Base-by-base conservation (phyloP, 2,888 invertebrate species). In the Branchipolynoe longqiensis region DNA sequence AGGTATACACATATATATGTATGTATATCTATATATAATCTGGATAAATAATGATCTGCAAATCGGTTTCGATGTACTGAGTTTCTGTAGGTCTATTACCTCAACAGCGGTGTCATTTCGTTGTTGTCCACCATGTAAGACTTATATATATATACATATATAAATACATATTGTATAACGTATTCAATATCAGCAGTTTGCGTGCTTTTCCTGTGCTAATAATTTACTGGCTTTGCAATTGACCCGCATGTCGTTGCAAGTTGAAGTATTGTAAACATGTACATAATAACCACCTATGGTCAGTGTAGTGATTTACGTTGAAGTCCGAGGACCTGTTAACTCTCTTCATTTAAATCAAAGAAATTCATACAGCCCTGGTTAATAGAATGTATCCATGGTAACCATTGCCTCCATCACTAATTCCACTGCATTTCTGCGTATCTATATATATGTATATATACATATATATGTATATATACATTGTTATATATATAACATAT, bases 111-210 rank as follows among this genome's bases (percentile, higher is more conserved):
- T 69, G 38, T 14, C 69, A 14, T 69, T 69, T 69, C 69, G 69
- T 69, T 69, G 69, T 69, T 36, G 69, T 69, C 69, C 38, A 69
- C 69, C 69, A 69, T 69, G 69, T 69, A 69, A 69, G 69, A 69
- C 69, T 69, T 69, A 69, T 38, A 62, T 31, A 62, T 62, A 48
- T 48, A 62, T 69, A 69, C 14, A 69, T 69, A 69, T 69, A 69
- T 69, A 69, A 36, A 69, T 38, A 69, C 38, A 69, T 69, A 36
- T 33, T 69, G 38, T 69, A 69, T 33, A 36, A n/a, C 38, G n/a
- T n/a, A n/a, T n/a, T 62, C 62, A 6, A 69, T 69, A 18, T 38
- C 69, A 69, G 69, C 69, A 69, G 8, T 69, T 69, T 69, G 22
- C 14, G 69, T 69, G 33, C 33, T 69, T 8, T 33, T 14, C 22